phyloP scores from a whole-genome alignment of 2,888 invertebrate genomes.

The Labia minor region DNA sequence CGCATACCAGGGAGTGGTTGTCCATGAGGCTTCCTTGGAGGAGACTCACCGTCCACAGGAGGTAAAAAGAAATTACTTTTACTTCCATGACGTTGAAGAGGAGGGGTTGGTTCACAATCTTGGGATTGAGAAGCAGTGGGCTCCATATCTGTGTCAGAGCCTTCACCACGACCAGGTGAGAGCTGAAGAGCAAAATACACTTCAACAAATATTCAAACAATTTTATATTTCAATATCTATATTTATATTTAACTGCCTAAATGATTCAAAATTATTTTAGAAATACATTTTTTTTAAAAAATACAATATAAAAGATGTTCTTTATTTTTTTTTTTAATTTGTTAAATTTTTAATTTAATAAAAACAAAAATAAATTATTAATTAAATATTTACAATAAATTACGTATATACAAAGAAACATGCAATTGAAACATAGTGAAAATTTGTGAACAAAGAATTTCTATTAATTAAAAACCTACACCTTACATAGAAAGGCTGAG shows the following conservation, averaged over 20 bases:
- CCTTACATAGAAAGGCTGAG: constrained; percentile 4
- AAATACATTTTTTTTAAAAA: too few species aligned
- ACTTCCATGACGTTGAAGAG: constrained; percentile 70
- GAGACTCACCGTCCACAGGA: constrained; percentile 45
- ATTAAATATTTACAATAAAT: background rate
- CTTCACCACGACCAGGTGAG: constrained; percentile 66
- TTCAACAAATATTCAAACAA: too few species aligned
- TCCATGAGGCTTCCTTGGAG: constrained; percentile 39
- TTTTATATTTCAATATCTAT: too few species aligned
- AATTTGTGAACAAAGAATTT: background rate
- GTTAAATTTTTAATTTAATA: too few species aligned
- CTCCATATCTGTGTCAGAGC: constrained; percentile 73
- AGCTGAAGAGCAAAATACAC: constrained; percentile 41
- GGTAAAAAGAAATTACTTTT: constrained; percentile 80
- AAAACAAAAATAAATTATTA: too few species aligned
- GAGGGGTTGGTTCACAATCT: constrained; percentile 84
- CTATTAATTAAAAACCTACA: background rate
- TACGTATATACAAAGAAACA: background rate
- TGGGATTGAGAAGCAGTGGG: constrained; percentile 84
- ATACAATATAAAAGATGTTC: too few species aligned
- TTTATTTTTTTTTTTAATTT: too few species aligned
- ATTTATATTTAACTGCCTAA: too few species aligned
- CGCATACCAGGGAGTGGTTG: constrained; percentile 38
- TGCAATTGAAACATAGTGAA: background rate
- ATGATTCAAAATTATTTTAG: too few species aligned